phyloP scores from a whole-genome alignment of 2,113 vertebrate species.

The Cercopithecus mona region DNA sequence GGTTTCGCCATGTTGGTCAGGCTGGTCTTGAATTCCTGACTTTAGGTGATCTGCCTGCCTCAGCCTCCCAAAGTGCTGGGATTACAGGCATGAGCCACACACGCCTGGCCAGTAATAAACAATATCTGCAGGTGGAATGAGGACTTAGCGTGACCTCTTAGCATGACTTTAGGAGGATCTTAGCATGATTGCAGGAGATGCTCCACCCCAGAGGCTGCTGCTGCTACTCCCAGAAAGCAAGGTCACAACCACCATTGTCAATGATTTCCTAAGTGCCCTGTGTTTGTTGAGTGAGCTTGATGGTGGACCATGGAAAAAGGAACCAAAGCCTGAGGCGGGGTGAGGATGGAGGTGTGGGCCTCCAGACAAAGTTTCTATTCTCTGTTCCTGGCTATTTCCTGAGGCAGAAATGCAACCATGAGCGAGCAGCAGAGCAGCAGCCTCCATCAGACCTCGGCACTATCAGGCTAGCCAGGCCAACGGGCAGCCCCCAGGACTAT shows the following conservation, averaged over 20 bases:
- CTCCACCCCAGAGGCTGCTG: accelerated
- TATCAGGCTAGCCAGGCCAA: not conserved
- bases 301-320: accelerated
- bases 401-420: not conserved
- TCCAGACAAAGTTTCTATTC: not conserved
- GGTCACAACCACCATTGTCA: accelerated
- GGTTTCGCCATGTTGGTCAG: no score
- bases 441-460: accelerated
- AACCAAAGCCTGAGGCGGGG: accelerated
- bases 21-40: no score
- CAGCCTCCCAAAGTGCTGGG: no score
- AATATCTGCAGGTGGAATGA: accelerated
- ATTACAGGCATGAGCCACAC: no score
- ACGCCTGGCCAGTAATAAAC: no score
- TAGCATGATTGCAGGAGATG: not conserved
- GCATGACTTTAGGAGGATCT: no score
- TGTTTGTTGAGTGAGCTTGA: not conserved
- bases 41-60: no score
- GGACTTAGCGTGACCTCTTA: not conserved
- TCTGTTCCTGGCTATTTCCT: accelerated
- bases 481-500: no score
- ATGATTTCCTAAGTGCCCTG: not conserved
- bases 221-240: not conserved
- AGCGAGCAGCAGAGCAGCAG: not conserved
- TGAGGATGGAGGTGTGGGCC: no score